Base-by-base conservation (phyloP, 1,140 invertebrate species). In the Brachionus calyciflorus region DNA sequence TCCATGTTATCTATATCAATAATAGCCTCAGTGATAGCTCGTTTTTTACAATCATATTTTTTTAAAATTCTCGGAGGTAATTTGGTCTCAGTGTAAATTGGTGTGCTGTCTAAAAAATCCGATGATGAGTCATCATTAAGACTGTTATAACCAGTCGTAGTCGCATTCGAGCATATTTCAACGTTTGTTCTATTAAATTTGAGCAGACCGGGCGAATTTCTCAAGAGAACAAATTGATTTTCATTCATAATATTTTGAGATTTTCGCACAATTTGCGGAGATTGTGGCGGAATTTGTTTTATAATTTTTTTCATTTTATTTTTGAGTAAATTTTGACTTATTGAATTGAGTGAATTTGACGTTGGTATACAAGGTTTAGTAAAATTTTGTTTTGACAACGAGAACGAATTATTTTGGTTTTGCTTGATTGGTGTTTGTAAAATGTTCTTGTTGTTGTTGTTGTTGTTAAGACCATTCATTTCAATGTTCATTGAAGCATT, bases 71-170 rank as follows among this genome's bases (percentile, higher is more conserved):
- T 41, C 3, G 60, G 33, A 12, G 21, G 40, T n/a, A 28, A 5
- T 44, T 44, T 46, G 4, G 19, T 65, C 4, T 65, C 60, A 3
- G 37, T 65, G 19, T 44, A 41, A 44, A 65, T 44, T 9, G 33
- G 37, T 1, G 37, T 28, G 10, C 24, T 6, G 10, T 65, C 60
- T 4, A 65, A 26, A 41, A 65, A 65, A 28, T 65, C 60, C 5
- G 60, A 65, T 17, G 60, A 65, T 46, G 60, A 60, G 9, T 60
- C 55, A 19, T 60, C 55, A 33, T 60, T 60, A 17, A 60, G 55
- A 9, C 55, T 60, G 17, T 60, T 60, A 17, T 60, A 60, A n/a
- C 55, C 55, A 33, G 55, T 60, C 1, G 55, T 60, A 19, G 55
- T 60, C 21, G 55, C 28, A 37, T 60, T 60, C 7, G 55, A 60